These are phyloP conservation scores for Xiphophorus birchmanni DNA, from an alignment of 2,797 vertebrate species.

Conservation along the genomic window DNA sequence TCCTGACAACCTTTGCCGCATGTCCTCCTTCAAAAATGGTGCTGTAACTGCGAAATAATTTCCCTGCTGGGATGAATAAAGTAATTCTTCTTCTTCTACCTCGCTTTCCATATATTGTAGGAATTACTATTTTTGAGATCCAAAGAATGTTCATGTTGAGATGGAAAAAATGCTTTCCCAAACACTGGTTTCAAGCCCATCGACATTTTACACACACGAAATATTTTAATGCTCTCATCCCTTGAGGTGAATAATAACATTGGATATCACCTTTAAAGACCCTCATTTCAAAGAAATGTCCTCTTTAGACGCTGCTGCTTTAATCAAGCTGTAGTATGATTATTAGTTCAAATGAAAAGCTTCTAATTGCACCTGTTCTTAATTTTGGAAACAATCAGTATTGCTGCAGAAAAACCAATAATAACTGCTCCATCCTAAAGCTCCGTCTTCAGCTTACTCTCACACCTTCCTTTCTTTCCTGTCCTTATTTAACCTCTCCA, in stretches of 20 bases:
- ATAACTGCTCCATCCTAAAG: neutral
- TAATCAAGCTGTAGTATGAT: slow-evolving; percentile 2
- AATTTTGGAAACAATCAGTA: slow-evolving; percentile 47
- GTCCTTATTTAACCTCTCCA: slow-evolving; percentile 53
- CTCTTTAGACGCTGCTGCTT: neutral
- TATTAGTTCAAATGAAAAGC: neutral
- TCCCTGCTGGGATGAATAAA: no score
- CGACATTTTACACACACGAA: neutral
- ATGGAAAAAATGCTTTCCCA: neutral
- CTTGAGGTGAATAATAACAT: neutral
- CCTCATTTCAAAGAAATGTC: neutral
- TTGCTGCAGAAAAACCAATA: slow-evolving; percentile 27
- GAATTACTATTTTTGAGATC: neutral
- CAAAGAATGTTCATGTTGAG: no score
- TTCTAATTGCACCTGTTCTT: slow-evolving; percentile 22
- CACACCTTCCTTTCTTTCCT: slow-evolving; percentile 24
- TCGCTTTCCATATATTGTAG: neutral
- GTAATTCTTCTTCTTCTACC: no score
- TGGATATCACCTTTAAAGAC: neutral
- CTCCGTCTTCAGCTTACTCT: slow-evolving; percentile 13
- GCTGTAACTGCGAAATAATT: no score
- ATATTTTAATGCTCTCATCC: neutral
- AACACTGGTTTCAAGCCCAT: neutral
- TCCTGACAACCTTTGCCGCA: no score
- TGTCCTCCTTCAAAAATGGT: no score